A percentile compares a stretch with the other conserved stretches of the same genome.
Conservation (phyloP, 2,113 vertebrate genomes). For the Larimichthys polyactis region DNA sequence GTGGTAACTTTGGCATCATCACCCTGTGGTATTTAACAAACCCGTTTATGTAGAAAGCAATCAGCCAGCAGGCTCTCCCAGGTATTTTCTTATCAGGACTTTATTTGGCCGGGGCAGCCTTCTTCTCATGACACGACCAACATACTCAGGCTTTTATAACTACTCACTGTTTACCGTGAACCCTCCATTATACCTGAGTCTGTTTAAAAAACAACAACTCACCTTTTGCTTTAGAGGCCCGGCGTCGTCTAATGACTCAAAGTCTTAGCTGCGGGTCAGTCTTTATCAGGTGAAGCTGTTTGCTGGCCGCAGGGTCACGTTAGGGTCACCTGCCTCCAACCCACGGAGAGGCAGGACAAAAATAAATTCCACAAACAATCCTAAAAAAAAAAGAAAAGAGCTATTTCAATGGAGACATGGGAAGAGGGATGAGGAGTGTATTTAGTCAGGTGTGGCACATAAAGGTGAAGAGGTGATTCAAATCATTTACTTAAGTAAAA, state of each 20-base stretch:
- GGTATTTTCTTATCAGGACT: constrained; percentile 80
- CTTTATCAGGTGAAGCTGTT: constrained; percentile 90
- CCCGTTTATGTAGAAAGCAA: constrained; percentile 55
- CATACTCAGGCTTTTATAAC: constrained; percentile 78
- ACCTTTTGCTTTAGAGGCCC: constrained; percentile 70
- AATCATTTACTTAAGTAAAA: constrained; percentile 24
- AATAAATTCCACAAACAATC: constrained; percentile 79
- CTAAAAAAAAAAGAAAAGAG: constrained; percentile 35
- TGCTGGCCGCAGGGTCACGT: constrained; percentile 87
- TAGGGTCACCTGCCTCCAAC: constrained; percentile 75
- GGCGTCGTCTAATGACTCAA: constrained; percentile 87
- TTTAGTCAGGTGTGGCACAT: constrained; percentile 84
- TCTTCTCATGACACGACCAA: constrained; percentile 62
- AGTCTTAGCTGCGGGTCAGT: constrained; percentile 86
- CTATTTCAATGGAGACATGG: constrained; percentile 73
- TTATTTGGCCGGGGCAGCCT: constrained; percentile 73
- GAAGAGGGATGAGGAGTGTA: constrained; percentile 79
- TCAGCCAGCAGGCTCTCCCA: constrained; percentile 55
- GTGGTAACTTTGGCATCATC: constrained; percentile 2
- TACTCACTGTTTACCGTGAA: constrained; percentile 78
- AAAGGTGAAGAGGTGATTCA: constrained; percentile 52
- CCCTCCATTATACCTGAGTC: constrained; percentile 70
- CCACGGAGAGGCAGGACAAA: constrained; percentile 57
- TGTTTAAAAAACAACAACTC: constrained; percentile 48
- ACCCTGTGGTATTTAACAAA: constrained; percentile 27